phyloP scores from a whole-genome alignment of 2,888 invertebrate species.

The Ethmia dodecea region DNA sequence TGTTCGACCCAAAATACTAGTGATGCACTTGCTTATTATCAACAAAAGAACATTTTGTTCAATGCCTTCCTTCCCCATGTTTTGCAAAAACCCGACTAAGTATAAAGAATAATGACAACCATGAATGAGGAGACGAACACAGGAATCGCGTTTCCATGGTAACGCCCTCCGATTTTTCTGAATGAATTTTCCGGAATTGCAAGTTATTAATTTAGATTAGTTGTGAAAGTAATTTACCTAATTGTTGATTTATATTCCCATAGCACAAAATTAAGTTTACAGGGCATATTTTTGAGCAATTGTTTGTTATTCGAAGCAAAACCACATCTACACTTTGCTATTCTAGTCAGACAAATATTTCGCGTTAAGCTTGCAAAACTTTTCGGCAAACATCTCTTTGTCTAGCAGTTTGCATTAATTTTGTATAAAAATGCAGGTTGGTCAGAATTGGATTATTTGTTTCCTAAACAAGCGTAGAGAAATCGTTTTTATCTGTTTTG shows the following conservation, averaged over 20 bases:
- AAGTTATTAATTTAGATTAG: conserved; percentile 1
- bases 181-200: conserved; percentile 7
- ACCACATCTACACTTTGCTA: too few species aligned
- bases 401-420: too few species aligned
- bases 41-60: conserved; percentile 32
- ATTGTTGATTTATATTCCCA: background rate
- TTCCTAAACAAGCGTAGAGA: too few species aligned
- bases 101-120: conserved; percentile 31
- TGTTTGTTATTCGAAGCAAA: too few species aligned
- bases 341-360: too few species aligned
- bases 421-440: too few species aligned
- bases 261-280: too few species aligned
- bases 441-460: too few species aligned
- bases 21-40: conserved; percentile 43
- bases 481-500: too few species aligned
- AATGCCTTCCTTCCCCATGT: conserved; percentile 35
- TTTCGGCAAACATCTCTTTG: too few species aligned
- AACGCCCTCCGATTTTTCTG: conserved; percentile 30
- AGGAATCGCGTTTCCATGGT: conserved; percentile 31
- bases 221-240: background rate
- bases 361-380: too few species aligned
- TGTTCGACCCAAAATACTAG: conserved; percentile 45
- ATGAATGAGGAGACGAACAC: conserved; percentile 21
- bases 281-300: too few species aligned
- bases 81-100: conserved; percentile 35